Base-by-base conservation (phyloP, 2,113 vertebrate species). In the Microtus richardsoni region DNA sequence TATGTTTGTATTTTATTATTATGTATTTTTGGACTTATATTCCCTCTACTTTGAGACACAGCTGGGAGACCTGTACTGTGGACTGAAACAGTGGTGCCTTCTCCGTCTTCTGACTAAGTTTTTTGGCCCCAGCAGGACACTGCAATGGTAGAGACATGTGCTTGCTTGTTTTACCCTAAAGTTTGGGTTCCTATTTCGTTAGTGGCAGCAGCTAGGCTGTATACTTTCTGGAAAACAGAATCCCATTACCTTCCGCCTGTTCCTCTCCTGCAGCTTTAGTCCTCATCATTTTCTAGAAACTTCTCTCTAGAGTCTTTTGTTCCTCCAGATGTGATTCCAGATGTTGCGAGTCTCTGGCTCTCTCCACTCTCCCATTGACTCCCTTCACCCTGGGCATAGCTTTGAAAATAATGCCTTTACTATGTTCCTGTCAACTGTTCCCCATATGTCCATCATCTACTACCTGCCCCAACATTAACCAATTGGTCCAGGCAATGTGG, bases 371-470 rank as follows among this genome's bases (percentile, higher is more conserved):
- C 49, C 26, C 22, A 4, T 1, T 89, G 30, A 3, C 49, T 89
- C 39, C 89, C 54, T 60, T 74, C 73, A 41, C 7, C 13, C 80
- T 84, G 36, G 11, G 11, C 7, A 14, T 9, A 88, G 1, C 5
- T 84, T 78, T 75, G 62, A 88, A 96, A 92, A 74, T 74, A 89
- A 19, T 73, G 3, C 26, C 77, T 94, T 85, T 33, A 75, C 26
- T 83, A 71, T 83, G 88, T 79, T 79, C 44, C 71, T 33, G 52
- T 74, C 24, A 33, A 7, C 13, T 84, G 82, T 33, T 41, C n/a
- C 74, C 12, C 68, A 64, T 47, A 33, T 84, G n/a, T 9, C 47
- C 44, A 80, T 5, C 44, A 60, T 77, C 77, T 89, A 39, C 71
- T 66, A 66, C 30, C 30, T 88, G 49, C 75, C 39, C 21, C 44